Evolutionary conservation across 2,888 invertebrate species (phyloP), one percentile per base, ranked within the genome.

Genomic region (Platycnemis pennipes): DNA sequence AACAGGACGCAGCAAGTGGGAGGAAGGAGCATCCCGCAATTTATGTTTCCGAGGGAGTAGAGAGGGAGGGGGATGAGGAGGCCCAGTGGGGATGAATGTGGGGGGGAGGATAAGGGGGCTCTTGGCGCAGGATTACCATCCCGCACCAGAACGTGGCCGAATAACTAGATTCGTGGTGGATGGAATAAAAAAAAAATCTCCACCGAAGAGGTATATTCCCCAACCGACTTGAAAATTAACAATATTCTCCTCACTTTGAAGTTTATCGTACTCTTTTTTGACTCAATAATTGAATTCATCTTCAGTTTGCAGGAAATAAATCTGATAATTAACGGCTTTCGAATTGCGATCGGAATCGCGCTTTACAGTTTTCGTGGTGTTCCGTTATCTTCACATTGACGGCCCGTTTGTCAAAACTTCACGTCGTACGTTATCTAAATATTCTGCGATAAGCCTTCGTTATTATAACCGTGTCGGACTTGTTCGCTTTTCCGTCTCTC

Each of bases 11-110:
- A 44, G 53, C 44, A 31, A 37, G 44, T 44, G 63, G 42, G 19
- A 56, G 53, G 4, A 91, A 91, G 91, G 56, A 56, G 45, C 69
- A 45, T 45, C 22, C n/a, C n/a, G 19, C 37, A 89, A 89, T 89
- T 89, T 46, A 89, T 89, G 89, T 42, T 56, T 56, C 56, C 63
- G 11, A 16, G n/a, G 53, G 8, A 19, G 44, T 37, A 2, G 56
- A 45, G 45, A 1, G 45, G 0, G 45, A 42, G 37, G n/a, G 26
- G 19, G 19, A 26, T 19, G 63, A 26, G 63, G 53, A 53, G 53
- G 13, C 53, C 53, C 19, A 22, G 2, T 26, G 42, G 44, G 42
- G 85, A 86, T 77, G 85, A 4, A 26, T 37, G 37, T 1, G 26
- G 88, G 37, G 89, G 0, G 2, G 56, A n/a, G 53, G 56, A 56